Conservation (phyloP, 92 coral and sea anemone genomes). For the Parazoanthus atlanticus region DNA sequence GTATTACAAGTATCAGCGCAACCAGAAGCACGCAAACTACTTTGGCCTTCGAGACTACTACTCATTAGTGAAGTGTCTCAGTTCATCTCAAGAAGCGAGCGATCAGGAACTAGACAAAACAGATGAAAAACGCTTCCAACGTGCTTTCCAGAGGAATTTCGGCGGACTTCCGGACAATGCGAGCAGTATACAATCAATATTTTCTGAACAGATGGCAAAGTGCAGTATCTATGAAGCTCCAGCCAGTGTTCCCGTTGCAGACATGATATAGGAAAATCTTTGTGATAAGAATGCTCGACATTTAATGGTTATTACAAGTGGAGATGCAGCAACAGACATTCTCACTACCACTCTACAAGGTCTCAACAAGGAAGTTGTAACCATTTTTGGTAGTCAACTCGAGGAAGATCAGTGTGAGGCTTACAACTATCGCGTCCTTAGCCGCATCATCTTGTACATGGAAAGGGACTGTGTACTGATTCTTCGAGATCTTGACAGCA, state of each 20-base stretch:
- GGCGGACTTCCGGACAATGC: conserved; percentile 9
- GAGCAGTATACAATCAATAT: conserved; percentile 1
- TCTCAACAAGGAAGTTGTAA: conserved; percentile 48
- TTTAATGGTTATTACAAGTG: conserved; percentile 66
- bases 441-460: conserved; percentile 63
- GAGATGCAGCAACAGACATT: conserved; percentile 60
- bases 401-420: conserved; percentile 64
- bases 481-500: conserved; percentile 58
- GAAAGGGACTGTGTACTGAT: conserved; percentile 62
- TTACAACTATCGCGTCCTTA: conserved; percentile 60
- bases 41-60: conserved; percentile 45
- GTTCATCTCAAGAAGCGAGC: not conserved
- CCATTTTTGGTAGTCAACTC: conserved; percentile 58
- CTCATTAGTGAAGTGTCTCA: conserved; percentile 24
- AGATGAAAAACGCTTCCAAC: not conserved
- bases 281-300: conserved; percentile 57
- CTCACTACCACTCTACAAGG: conserved; percentile 37
- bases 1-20: conserved; percentile 16
- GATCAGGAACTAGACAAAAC: not conserved
- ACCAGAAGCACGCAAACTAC: conserved; percentile 33
- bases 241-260: not conserved
- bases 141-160: conserved; percentile 33
- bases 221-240: conserved; percentile 4
- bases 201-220: not conserved
- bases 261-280: conserved; percentile 45